Base-by-base conservation (phyloP, 2,113 vertebrate species). In the Phalacrocorax brasilianus region DNA sequence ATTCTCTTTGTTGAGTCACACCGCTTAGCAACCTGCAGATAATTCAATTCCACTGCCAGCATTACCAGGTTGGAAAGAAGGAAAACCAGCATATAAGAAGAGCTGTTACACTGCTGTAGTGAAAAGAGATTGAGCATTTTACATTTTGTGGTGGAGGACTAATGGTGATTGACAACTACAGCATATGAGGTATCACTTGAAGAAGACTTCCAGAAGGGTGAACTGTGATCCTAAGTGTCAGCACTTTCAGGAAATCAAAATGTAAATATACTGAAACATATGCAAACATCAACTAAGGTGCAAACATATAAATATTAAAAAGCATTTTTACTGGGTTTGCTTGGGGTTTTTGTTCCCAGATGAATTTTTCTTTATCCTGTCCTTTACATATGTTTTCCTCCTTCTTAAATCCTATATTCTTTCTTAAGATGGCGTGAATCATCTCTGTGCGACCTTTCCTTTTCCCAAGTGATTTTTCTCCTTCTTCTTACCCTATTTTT, bases 261-360 rank as follows among this genome's bases (percentile, higher is more conserved):
- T 28, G 30, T 9, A 58, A 78, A 61, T 9, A 38, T 16, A 70
- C 2, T 2, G 38, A 65, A 55, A 70, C 17, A 40, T 4, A n/a
- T 0, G 18, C 2, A 28, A 22, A n/a, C 50, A 49, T 14, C 50
- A 58, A 22, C 6, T 24, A 28, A 67, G 12, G 17, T 35, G 47
- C 14, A 58, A 56, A 71, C 26, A 27, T 3, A 13, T 7, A 40
- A 19, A 68, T 30, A 61, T 27, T 30, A 35, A 76, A 78, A 4
- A 6, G 3, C 8, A 8, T 17, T 76, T 81, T 80, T 47, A 38
- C 14, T 4, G 6, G 8, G 6, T 73, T 61, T 20, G 10, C 6
- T 50, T 15, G 2, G 3, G 1, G 0, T 9, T 18, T 42, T 10
- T 45, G 45, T 15, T 7, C 3, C 17, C 30, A 12, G 23, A n/a